Evolutionary conservation across 1,140 invertebrate species (phyloP).

Genomic region (Tachypleus tridentatus): DNA sequence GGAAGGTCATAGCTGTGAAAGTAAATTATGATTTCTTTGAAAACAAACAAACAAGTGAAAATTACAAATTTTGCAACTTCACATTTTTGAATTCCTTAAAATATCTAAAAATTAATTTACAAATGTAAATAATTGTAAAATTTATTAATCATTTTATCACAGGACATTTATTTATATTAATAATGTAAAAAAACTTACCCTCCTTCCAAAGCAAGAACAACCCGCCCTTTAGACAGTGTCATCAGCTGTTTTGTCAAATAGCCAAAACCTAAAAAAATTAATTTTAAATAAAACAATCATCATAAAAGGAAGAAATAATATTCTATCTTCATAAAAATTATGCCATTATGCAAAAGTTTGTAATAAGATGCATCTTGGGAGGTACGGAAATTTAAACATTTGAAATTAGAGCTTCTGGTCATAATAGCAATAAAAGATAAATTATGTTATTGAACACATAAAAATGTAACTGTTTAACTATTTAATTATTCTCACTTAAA

Average conservation of each 20-base stretch:
- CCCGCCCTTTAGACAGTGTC: conserved; percentile 73
- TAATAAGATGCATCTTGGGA: no score
- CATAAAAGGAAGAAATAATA: no score
- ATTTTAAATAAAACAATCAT: no score
- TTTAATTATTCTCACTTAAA: no score
- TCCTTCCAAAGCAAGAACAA: conserved; percentile 40
- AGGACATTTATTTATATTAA: no score
- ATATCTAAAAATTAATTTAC: background rate
- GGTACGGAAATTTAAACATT: no score
- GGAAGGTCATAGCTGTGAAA: conserved; percentile 74
- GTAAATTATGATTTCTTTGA: background rate
- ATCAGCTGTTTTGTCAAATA: conserved; percentile 90
- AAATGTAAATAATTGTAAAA: background rate
- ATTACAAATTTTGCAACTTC: background rate
- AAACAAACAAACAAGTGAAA: background rate
- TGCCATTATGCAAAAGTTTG: no score
- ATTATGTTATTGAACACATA: no score
- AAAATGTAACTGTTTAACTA: no score
- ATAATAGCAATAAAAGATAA: no score
- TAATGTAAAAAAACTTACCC: conserved; percentile 19
- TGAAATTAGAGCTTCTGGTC: no score
- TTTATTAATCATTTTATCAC: background rate
- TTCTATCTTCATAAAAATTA: no score
- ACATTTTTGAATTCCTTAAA: background rate
- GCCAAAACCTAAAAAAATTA: conserved; percentile 53